Base-by-base conservation (phyloP, 2,797 vertebrate species). In the Rallus crepitans region DNA sequence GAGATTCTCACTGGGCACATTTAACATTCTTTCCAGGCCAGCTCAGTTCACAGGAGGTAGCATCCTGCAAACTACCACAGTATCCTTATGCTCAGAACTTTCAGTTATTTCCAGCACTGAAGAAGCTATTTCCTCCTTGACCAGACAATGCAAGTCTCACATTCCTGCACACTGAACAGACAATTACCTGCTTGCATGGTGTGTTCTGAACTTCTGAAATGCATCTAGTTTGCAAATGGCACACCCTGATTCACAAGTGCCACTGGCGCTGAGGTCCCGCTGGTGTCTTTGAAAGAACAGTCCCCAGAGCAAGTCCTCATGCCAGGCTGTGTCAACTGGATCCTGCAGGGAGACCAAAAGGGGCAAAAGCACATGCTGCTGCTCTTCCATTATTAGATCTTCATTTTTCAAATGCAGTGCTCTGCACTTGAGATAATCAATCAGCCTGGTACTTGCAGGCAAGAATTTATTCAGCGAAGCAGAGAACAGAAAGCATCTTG, bases 11-110 rank as follows among this genome's bases (percentile, higher is more conserved):
- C 21, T 6, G 5, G 28, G 68, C 20, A 57, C 73, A 79, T 52
- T 50, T 68, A 82, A 69, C 73, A 64, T 89, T 89, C 90, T 63
- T 90, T 84, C 90, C 80, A 83, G 56, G 68, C 52, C 56, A 63
- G 42, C 42, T 47, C 68, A 39, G 75, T 63, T 45, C 61, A 50
- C 14, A 27, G 56, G 42, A 84, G 50, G 56, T 73, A 56, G 56
- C 63, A 75, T 53, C 80, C 37, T 69, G 73, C 42, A 53, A 53
- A 70, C 25, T n/a, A 31, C 45, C 5, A 2, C 63, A 59, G 50
- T 52, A 39, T 63, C 37, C 68, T 79, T 37, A 69, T 2, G 15
- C n/a, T 56, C 30, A 27, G 25, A 61, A 68, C 56, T 80, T 47
- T 50, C 47, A 35, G 27, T 78, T 77, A 63, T 79, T 83, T 79